A percentile compares a stretch with the other conserved stretches of the same genome.
Evolutionary conservation across 1,140 invertebrate species (phyloP).

Genomic region (Drosophila navojoa): DNA sequence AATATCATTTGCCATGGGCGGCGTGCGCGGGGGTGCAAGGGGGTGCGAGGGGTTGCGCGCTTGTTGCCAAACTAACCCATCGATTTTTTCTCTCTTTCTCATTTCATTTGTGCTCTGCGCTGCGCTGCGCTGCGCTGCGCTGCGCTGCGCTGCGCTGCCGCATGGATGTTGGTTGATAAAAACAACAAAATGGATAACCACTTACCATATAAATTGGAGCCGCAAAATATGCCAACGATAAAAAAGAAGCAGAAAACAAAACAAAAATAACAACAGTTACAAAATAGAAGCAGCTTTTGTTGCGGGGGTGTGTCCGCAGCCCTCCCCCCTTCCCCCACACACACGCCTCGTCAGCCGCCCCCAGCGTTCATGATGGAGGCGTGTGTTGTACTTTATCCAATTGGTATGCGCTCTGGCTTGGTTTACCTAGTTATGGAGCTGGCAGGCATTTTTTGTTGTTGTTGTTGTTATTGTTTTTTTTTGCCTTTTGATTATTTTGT

Average conservation of each 20-base stretch:
- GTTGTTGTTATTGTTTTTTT: too few species aligned
- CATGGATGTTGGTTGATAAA: slow-evolving; percentile 48
- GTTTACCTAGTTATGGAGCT: slow-evolving; percentile 38
- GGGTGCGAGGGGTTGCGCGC: not conserved
- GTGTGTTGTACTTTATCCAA: slow-evolving; percentile 35
- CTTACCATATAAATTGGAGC: slow-evolving; percentile 78
- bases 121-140: not conserved
- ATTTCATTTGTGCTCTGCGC: slow-evolving; percentile 26
- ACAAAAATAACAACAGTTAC: not conserved
- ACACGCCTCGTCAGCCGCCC: not conserved
- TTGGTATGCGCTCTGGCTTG: slow-evolving; percentile 22
- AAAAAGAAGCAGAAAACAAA: slow-evolving; percentile 40
- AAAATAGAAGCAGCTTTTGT: slow-evolving; percentile 15
- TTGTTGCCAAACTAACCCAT: slow-evolving; percentile 50
- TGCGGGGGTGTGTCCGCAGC: not conserved
- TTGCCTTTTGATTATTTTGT: slow-evolving; percentile 8
- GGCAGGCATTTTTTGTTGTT: not conserved
- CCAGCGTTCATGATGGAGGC: slow-evolving; percentile 2
- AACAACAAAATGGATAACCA: slow-evolving; percentile 56
- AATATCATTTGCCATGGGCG: slow-evolving; percentile 21
- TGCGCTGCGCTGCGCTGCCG: not conserved
- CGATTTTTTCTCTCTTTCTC: slow-evolving; percentile 43
- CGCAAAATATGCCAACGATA: slow-evolving; percentile 73
- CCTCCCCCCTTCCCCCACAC: not conserved
- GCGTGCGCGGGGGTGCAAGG: too few species aligned